Percentiles rank a stretch among this genome's conserved stretches.
These are phyloP conservation scores for Mesorhabditis spiculigera DNA, from an alignment of 2,888 invertebrate genomes.

Conservation along the genomic window DNA sequence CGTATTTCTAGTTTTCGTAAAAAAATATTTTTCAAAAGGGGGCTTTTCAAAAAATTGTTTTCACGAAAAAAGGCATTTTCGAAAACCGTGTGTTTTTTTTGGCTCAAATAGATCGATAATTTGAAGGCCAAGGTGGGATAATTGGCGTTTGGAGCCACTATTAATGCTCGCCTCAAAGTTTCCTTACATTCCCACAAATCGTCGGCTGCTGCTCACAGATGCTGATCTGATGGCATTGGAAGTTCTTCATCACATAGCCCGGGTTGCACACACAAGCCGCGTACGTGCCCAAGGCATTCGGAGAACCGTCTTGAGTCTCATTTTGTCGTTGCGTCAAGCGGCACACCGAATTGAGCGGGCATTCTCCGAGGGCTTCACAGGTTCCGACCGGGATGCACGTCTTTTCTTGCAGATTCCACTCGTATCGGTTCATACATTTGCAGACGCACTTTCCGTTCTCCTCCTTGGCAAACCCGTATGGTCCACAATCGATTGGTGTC, in stretches of 20 bases:
- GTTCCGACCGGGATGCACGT: neutral
- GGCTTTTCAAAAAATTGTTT: too few species aligned
- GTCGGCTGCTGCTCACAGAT: constrained; percentile 4
- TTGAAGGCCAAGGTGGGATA: too few species aligned
- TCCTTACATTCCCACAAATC: neutral
- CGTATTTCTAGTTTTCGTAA: neutral
- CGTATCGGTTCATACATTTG: neutral
- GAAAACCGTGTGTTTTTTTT: too few species aligned
- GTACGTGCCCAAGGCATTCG: neutral
- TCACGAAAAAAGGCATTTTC: too few species aligned
- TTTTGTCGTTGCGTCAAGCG: neutral
- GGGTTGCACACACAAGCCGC: neutral
- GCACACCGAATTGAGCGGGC: neutral
- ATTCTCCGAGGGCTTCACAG: neutral
- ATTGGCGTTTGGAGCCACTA: too few species aligned
- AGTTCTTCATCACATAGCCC: neutral
- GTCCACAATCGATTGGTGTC: neutral
- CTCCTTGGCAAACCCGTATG: neutral
- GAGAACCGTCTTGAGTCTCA: neutral
- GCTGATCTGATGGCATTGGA: constrained; percentile 4
- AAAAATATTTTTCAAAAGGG: neutral
- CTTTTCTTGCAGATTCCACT: neutral
- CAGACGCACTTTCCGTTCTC: neutral
- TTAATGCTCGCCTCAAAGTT: too few species aligned
- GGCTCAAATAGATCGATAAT: too few species aligned